phyloP scores from a whole-genome alignment of 2,113 vertebrate genomes.

The Cephalopterus ornatus region DNA sequence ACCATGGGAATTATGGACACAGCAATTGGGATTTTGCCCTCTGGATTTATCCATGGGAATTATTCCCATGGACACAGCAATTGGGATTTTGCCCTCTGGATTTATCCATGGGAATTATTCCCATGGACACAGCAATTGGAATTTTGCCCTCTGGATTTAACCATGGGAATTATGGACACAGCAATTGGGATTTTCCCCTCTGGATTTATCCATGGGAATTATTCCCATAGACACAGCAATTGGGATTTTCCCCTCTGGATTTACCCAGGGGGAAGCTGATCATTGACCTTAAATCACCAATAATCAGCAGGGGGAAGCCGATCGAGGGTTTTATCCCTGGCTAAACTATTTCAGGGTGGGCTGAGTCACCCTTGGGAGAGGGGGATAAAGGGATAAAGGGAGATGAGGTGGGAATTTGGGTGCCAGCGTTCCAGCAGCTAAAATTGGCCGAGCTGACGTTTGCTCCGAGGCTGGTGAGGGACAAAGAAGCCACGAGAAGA shows the following conservation, averaged over 20 bases:
- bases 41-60: no score
- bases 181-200: neutral
- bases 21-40: no score
- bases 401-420: neutral
- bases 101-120: no score
- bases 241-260: neutral
- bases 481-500: neutral
- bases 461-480: neutral
- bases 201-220: rapidly evolving
- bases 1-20: no score
- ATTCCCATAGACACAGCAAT: neutral
- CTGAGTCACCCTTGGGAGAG: neutral
- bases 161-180: no score
- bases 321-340: neutral
- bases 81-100: no score
- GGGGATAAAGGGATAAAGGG: neutral
- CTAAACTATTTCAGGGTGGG: neutral
- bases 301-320: neutral
- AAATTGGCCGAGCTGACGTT: neutral
- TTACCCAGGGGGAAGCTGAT: rapidly evolving
- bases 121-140: no score
- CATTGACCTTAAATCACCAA: rapidly evolving
- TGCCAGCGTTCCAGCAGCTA: neutral
- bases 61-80: no score
- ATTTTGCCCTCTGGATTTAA: no score